phyloP scores from a whole-genome alignment of 1,140 invertebrate species.

The Papilio dardanus region DNA sequence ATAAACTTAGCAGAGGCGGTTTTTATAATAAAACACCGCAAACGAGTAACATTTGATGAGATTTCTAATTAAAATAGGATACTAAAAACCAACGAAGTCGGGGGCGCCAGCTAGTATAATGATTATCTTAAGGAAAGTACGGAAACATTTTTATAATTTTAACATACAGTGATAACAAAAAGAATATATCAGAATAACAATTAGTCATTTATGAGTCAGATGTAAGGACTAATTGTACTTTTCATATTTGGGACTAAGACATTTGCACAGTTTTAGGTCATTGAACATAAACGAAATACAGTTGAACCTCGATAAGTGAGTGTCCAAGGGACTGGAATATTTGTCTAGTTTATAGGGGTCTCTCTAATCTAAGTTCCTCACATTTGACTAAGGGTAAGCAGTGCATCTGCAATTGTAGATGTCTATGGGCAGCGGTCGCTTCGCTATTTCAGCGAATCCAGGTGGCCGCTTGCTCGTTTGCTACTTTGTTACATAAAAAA shows the following conservation, averaged over 20 bases:
- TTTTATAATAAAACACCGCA: background rate
- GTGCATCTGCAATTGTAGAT: no score
- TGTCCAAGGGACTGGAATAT: no score
- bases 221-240: constrained; percentile 10
- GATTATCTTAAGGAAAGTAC: background rate
- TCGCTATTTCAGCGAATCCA: no score
- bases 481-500: no score
- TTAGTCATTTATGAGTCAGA: constrained; percentile 7
- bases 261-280: background rate
- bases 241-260: background rate
- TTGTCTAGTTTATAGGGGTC: no score
- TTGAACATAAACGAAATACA: background rate
- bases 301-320: background rate
- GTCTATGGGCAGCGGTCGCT: no score
- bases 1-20: background rate
- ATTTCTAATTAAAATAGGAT: no score
- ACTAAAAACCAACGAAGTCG: no score
- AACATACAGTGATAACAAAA: background rate
- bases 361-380: no score
- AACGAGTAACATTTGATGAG: background rate
- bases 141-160: background rate
- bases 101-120: no score
- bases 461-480: no score
- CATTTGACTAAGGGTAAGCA: no score
- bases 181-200: background rate